These are phyloP conservation scores for Luperina testacea DNA, from an alignment of 2,888 invertebrate genomes.

Conservation along the genomic window DNA sequence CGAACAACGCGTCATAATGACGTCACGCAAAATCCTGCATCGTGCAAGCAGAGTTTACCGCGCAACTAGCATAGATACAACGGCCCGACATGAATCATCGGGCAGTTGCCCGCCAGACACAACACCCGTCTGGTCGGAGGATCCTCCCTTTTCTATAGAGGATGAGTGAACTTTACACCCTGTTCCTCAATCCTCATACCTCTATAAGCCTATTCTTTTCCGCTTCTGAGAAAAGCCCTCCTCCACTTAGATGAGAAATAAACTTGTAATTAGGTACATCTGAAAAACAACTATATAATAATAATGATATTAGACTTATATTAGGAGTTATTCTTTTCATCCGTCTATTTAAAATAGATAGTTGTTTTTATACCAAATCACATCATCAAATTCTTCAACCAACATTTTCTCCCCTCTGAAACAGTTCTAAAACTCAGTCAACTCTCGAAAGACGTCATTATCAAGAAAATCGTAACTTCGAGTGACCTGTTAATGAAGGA, in stretches of 20 bases:
- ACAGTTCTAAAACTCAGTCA: neutral
- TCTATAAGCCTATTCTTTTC: neutral
- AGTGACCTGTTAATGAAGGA: constrained; percentile 12
- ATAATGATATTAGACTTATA: neutral
- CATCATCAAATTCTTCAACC: neutral
- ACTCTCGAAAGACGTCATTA: neutral
- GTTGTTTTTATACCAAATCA: neutral
- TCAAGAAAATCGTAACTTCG: neutral
- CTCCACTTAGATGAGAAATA: neutral
- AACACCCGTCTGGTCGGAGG: too few relatives aligned
- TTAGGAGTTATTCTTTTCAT: neutral
- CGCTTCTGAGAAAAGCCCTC: neutral
- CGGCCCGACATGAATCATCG: too few relatives aligned
- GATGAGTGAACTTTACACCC: too few relatives aligned
- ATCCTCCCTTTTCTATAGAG: too few relatives aligned
- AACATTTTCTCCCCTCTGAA: neutral
- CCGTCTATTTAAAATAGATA: neutral
- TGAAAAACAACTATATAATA: neutral
- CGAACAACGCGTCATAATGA: too few relatives aligned
- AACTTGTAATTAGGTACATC: neutral
- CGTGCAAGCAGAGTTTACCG: too few relatives aligned
- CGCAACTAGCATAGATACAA: too few relatives aligned
- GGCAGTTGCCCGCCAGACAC: too few relatives aligned
- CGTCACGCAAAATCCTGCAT: too few relatives aligned
- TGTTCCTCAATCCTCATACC: too few relatives aligned